Evolutionary conservation across 2,797 vertebrate genomes (phyloP), one percentile per base, ranked within the genome.

Genomic region (Hafferia zeledoni): DNA sequence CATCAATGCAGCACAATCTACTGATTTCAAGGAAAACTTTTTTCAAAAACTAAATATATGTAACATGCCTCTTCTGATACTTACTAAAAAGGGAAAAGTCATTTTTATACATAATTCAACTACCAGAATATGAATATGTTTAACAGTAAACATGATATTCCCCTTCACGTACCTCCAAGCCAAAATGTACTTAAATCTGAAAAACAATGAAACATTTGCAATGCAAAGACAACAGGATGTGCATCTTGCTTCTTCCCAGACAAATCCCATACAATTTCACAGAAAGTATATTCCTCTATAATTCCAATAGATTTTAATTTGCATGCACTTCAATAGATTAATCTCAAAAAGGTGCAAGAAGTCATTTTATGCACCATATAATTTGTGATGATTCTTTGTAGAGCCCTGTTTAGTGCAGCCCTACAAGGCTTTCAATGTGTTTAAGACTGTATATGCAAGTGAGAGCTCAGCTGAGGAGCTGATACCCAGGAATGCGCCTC

Each of bases 391-490:
- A 43, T 33, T 83, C 55, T 49, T 50, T 63, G 22, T 9, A 72
- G 35, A 90, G 3, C 28, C 27, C 52, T 70, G 25, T 11, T 70
- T 41, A 27, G 7, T 30, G 25, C 60, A 74, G 47, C 30, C 52
- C 50, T 67, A 35, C n/a, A n/a, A 87, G 59, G 35, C 8, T 83
- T 77, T n/a, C 37, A 1, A 0, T 14, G 16, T 3, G 3, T 63
- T 56, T 63, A 59, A 79, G 33, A 55, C 19, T 3, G 16, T 43
- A 1, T 9, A 43, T 59, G 15, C 11, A 44, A 39, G 59, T 3
- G 7, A 60, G 13, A 15, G 28, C 39, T 53, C 0, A 0, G 1
- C 24, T 65, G 43, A 0, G 0, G 53, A 49, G 25, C 23, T 56
- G 56, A n/a, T 8, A 8, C 5, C 2, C 4, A 44, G 4, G 28